Evolutionary conservation across 2,888 invertebrate species (phyloP), one percentile per base, ranked within the genome.

Genomic region (Parascotia fuliginaria): DNA sequence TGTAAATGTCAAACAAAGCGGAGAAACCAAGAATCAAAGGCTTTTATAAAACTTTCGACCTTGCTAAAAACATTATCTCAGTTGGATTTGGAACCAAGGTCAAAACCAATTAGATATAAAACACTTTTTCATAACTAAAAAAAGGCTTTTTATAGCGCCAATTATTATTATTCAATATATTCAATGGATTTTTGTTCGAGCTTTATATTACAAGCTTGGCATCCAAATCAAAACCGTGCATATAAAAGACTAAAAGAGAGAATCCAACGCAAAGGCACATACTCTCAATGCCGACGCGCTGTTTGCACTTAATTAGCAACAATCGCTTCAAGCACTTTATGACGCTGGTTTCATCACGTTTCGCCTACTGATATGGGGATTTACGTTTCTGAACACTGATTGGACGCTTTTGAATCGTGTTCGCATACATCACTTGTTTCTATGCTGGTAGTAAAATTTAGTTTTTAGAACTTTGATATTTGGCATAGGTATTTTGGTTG

Each of bases 261-360:
- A 24, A 32, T 31, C 32, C 9, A 11, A 15, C 12, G 7, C 34
- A 41, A 40, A 31, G 29, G 42, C 55, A 11, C 45, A 46, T 32
- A 34, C 27, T 33, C 45, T 33, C 48, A 52, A 15, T 36, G 42
- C 45, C 48, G 41, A 33, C 33, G 43, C 43, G 43, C 43, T 67
- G 53, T 66, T 66, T 64, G 63, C 59, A 57, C 55, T 69, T 70
- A 70, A 72, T 73, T 69, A 70, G 63, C 45, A 46, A 57, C 61
- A 64, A 70, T 60, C 50, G 53, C 44, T 71, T 61, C 48, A 58
- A 69, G 55, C 60, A 54, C 60, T 63, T 61, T 60, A 69, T 65
- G 57, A 46, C 54, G 56, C 41, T 54, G 39, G 55, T 58, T 64
- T 55, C 55, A 69, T 64, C 61, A 57, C 49, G 45, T 41, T 32